Base-by-base conservation (phyloP, 2,797 vertebrate genomes). In the Sus cebifrons region DNA sequence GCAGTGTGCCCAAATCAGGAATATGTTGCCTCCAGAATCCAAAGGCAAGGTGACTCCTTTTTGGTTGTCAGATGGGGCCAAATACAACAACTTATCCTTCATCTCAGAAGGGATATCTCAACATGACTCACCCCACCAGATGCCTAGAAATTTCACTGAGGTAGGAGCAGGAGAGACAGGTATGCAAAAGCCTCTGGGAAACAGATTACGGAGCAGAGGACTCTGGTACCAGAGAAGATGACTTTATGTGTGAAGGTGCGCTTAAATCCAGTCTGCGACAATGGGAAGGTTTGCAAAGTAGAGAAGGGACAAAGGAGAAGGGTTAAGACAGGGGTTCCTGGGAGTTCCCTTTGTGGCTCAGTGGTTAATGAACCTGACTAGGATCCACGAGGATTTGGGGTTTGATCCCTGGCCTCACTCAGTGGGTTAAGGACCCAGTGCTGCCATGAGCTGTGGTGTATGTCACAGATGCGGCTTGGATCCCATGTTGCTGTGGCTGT, bases 101-200 rank as follows among this genome's bases (percentile, higher is more conserved):
- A 40, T 32, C 67, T 25, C 3, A 8, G 85, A 27, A 91, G 16
- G 49, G 1, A 5, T 44, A 11, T 58, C 25, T 56, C 25, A 13
- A 17, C 13, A 6, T 14, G 16, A 8, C 9, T 29, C 8, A 2
- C 0, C 21, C 3, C 12, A 14, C 15, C 20, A 73, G 62, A 25
- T 40, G 8, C 21, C 27, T 44, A 74, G 78, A 74, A 25, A 16
- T 20, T n/a, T n/a, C 20, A 6, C 32, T 27, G 49, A 88, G 68
- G 40, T 36, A 27, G 60, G 60, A 36, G 8, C 8, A 64, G 16
- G 52, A 81, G 4, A 81, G 56, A 40, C 4, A 60, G 32, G 18
- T 23, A 65, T 25, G 6, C 3, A n/a, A 27, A 70, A 86, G 71
- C 2, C 6, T 18, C 25, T 52, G 21, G 5, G n/a, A 20, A 11